These are phyloP conservation scores for Eristalinus sepulchralis DNA, from an alignment of 2,888 invertebrate species.

Conservation along the genomic window DNA sequence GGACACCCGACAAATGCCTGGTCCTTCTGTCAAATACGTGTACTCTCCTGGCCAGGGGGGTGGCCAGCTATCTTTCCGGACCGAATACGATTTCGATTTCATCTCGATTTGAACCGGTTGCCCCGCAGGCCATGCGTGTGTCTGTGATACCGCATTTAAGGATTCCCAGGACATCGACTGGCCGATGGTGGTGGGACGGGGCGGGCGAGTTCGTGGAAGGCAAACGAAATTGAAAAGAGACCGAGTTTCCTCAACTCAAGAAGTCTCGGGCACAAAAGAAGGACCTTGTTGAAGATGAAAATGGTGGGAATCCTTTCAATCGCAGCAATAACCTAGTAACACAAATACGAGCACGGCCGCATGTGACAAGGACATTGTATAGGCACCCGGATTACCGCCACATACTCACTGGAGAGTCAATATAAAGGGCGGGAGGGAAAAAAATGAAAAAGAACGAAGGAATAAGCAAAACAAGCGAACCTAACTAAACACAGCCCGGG, in stretches of 20 bases:
- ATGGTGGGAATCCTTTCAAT: constrained; percentile 56
- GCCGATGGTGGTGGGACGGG: background rate
- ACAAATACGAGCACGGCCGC: constrained; percentile 34
- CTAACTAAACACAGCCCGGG: constrained; percentile 47
- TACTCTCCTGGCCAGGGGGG: background rate
- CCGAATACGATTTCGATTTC: constrained; percentile 62
- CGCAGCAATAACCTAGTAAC: constrained; percentile 67
- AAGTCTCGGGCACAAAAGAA: constrained; percentile 6
- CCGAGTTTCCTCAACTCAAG: constrained; percentile 20
- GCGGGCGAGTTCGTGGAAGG: constrained; percentile 20
- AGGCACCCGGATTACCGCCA: constrained; percentile 31
- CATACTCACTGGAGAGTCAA: constrained; percentile 1
- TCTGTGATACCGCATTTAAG: constrained; percentile 49
- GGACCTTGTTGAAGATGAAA: constrained; percentile 6
- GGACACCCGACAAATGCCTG: background rate
- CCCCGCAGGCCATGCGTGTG: constrained; percentile 29
- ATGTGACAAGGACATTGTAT: constrained; percentile 62
- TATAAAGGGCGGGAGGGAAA: constrained; percentile 3
- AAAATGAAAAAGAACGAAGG: constrained; percentile 1
- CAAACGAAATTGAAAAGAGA: constrained; percentile 16
- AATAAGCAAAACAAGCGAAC: constrained; percentile 54
- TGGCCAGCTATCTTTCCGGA: constrained; percentile 23
- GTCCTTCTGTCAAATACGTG: constrained; percentile 19
- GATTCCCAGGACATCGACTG: constrained; percentile 27
- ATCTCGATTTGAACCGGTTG: constrained; percentile 43